Conservation (phyloP, 2,888 invertebrate genomes). For the Rhamphomyia laevipes region DNA sequence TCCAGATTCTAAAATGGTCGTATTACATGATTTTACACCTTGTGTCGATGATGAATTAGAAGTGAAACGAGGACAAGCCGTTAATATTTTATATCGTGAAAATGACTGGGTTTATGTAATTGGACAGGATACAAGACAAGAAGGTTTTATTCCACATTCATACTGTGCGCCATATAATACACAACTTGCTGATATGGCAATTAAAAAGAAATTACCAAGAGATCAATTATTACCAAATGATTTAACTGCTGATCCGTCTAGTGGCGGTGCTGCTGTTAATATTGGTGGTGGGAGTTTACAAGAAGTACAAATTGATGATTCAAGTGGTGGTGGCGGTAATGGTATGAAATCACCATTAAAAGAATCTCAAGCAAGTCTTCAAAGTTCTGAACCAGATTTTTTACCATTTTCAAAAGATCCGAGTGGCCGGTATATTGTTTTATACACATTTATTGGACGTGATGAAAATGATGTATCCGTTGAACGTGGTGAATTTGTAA, state of each 20-base stretch:
- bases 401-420: slow-evolving; percentile 68
- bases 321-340: slow-evolving; percentile 8
- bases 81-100: slow-evolving; percentile 88
- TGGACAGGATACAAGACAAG: slow-evolving; percentile 74
- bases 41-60: slow-evolving; percentile 91
- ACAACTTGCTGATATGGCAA: slow-evolving; percentile 68
- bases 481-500: slow-evolving; percentile 90
- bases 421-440: slow-evolving; percentile 79
- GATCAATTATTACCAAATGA: slow-evolving; percentile 47
- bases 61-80: slow-evolving; percentile 80
- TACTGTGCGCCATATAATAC: slow-evolving; percentile 77
- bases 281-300: not conserved
- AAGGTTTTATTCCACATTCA: slow-evolving; percentile 91
- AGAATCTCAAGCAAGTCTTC: slow-evolving; percentile 39
- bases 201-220: slow-evolving; percentile 78
- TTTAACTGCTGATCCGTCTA: slow-evolving; percentile 23
- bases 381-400: slow-evolving; percentile 46
- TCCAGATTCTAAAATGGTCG: slow-evolving; percentile 90
- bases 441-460: slow-evolving; percentile 84
- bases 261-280: slow-evolving; percentile 9
- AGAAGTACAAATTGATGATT: not conserved
- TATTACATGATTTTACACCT: slow-evolving; percentile 86
- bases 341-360: slow-evolving; percentile 24
- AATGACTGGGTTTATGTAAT: slow-evolving; percentile 98
- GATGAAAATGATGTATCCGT: slow-evolving; percentile 93